phyloP scores from a whole-genome alignment of 1,140 invertebrate species.

The Aphis gossypii region DNA sequence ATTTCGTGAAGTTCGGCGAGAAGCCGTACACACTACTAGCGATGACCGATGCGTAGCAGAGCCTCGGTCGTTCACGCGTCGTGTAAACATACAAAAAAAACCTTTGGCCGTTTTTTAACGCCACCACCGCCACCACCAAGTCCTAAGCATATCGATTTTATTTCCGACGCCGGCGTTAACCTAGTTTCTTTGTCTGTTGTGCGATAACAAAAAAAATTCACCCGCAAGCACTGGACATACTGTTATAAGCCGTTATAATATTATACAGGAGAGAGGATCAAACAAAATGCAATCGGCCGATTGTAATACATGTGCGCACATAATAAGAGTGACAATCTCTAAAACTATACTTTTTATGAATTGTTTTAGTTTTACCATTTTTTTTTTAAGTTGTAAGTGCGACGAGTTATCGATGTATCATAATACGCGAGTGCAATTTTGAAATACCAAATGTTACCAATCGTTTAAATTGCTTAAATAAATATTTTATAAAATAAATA shows the following conservation, averaged over 20 bases:
- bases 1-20: background rate
- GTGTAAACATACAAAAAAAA: constrained; percentile 13
- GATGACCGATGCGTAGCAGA: background rate
- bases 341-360: background rate
- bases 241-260: background rate
- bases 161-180: background rate
- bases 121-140: too few species aligned
- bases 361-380: background rate
- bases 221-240: background rate
- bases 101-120: background rate
- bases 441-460: background rate
- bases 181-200: constrained; percentile 14
- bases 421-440: background rate
- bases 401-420: background rate
- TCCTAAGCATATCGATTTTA: constrained; percentile 31
- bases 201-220: background rate
- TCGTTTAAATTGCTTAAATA: background rate
- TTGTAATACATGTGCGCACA: background rate
- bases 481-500: background rate
- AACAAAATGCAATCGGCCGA: background rate
- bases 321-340: background rate
- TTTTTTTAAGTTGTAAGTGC: background rate
- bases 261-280: background rate
- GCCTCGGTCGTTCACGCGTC: background rate
- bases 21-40: background rate